phyloP scores from a whole-genome alignment of 2,888 invertebrate genomes.

The Spialia ferax region DNA sequence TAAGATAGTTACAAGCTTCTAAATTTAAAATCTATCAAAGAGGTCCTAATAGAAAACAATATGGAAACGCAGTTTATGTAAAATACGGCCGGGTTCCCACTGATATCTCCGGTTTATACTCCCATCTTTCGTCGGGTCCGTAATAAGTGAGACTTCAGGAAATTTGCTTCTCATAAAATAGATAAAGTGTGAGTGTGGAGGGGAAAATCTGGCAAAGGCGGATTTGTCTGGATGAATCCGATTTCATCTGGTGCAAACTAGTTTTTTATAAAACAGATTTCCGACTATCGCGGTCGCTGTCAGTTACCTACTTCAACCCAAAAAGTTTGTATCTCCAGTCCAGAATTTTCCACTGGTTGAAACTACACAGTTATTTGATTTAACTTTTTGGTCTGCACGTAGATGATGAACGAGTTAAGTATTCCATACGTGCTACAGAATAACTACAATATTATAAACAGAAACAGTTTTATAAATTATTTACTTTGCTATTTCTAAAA shows the following conservation, averaged over 20 bases:
- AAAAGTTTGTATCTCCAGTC: constrained; percentile 36
- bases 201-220: constrained; percentile 46
- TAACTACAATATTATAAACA: too few relatives aligned
- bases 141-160: constrained; percentile 46
- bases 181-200: constrained; percentile 46
- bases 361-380: constrained; percentile 32
- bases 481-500: neutral
- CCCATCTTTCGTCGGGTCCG: constrained; percentile 34
- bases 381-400: constrained; percentile 27
- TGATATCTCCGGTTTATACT: constrained; percentile 30
- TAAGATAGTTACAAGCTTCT: neutral
- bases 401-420: constrained; percentile 16
- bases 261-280: constrained; percentile 39
- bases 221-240: constrained; percentile 48
- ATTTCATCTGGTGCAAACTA: constrained; percentile 43
- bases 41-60: neutral
- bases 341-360: constrained; percentile 24
- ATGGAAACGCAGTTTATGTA: constrained; percentile 10
- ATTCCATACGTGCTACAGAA: too few relatives aligned
- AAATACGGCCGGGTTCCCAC: constrained; percentile 19
- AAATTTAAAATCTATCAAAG: neutral
- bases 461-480: too few relatives aligned
- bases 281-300: constrained; percentile 35
- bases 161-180: constrained; percentile 49
- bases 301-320: constrained; percentile 36